Conservation (phyloP, 2,797 vertebrate species). For the Coregonus sp. region DNA sequence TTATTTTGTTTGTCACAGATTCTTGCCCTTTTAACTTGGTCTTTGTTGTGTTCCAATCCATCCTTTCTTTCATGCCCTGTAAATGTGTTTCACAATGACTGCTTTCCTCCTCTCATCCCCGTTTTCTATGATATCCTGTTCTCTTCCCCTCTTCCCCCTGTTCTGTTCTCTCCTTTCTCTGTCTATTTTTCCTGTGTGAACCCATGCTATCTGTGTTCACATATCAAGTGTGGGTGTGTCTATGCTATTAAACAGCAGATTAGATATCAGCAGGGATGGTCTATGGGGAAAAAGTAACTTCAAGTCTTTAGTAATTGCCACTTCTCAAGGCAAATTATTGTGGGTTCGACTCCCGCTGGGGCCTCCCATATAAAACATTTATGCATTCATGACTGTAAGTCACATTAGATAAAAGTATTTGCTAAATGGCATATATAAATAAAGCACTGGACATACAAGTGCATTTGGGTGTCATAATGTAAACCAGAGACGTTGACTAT, state of each 20-base stretch:
- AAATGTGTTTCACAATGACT: background rate
- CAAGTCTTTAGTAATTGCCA: too few species aligned
- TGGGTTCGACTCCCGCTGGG: background rate
- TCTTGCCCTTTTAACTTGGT: background rate
- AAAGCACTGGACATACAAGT: background rate
- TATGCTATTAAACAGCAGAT: constrained; percentile 51
- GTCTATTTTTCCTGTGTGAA: constrained; percentile 27
- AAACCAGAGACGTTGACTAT: background rate
- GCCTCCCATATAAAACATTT: background rate
- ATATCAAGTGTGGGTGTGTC: constrained; percentile 47
- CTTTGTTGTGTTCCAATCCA: background rate
- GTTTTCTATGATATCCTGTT: background rate
- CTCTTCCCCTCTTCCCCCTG: background rate
- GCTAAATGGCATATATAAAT: background rate
- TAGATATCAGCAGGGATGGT: constrained; percentile 43
- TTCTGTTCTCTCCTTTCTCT: background rate
- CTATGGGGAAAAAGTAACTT: constrained; percentile 29
- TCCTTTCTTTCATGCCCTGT: background rate
- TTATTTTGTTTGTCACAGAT: constrained; percentile 4
- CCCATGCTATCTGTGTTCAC: constrained; percentile 36
- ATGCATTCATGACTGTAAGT: background rate
- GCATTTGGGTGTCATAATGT: background rate
- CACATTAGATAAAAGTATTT: background rate
- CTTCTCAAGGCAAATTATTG: too few species aligned
- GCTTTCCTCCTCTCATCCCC: background rate